phyloP scores from a whole-genome alignment of 2,888 invertebrate species.

The Arge pagana region DNA sequence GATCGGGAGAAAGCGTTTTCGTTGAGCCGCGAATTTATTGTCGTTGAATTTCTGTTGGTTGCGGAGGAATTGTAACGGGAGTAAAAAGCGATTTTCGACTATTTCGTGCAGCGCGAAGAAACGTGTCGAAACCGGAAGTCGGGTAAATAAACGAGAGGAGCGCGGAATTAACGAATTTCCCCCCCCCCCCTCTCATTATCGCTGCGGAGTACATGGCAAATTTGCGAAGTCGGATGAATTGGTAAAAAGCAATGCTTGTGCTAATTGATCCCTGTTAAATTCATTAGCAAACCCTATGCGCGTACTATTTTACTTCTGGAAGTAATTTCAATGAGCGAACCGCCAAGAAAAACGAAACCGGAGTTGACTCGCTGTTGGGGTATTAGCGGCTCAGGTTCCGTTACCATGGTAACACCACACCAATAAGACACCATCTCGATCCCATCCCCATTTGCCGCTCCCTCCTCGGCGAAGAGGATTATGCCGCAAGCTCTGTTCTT shows the following conservation, averaged over 20 bases:
- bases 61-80: no score
- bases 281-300: neutral
- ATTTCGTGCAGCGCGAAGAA: no score
- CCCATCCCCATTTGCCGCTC: slow-evolving; percentile 8
- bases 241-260: neutral
- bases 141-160: slow-evolving; percentile 30
- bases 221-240: neutral
- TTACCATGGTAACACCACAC: slow-evolving; percentile 55
- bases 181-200: slow-evolving; percentile 7
- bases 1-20: no score
- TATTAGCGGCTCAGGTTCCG: slow-evolving; percentile 57
- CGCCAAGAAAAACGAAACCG: slow-evolving; percentile 21
- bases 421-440: slow-evolving; percentile 43
- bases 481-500: slow-evolving; percentile 50
- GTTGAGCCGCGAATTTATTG: no score
- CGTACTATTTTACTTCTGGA: slow-evolving; percentile 6
- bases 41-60: no score
- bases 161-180: slow-evolving; percentile 19
- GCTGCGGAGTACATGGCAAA: slow-evolving; percentile 21
- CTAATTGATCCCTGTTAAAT: slow-evolving; percentile 6
- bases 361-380: slow-evolving; percentile 39
- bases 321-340: no score
- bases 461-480: slow-evolving; percentile 36
- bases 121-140: no score
- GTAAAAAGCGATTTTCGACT: no score